Percentiles rank a stretch among this genome's conserved stretches.
These are phyloP conservation scores for Agrochola lychnidis DNA, from an alignment of 2,888 invertebrate genomes.

Conservation along the genomic window DNA sequence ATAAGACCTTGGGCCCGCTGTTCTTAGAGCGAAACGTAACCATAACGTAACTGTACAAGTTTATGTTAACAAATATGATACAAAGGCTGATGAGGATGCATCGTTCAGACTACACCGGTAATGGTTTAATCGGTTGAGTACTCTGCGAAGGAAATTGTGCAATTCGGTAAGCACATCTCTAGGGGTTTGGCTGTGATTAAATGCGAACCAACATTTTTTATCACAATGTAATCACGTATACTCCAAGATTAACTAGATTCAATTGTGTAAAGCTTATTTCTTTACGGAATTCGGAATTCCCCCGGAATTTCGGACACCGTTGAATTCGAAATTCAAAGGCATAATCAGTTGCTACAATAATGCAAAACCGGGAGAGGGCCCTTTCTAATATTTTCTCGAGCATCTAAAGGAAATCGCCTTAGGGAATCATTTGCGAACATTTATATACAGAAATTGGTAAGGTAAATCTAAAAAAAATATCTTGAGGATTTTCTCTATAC, in stretches of 20 bases:
- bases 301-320: conserved; percentile 24
- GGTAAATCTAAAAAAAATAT: conserved; percentile 27
- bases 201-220: conserved; percentile 10
- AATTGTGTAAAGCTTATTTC: conserved; percentile 23
- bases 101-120: conserved; percentile 39
- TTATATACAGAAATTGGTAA: conserved; percentile 42
- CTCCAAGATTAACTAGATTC: conserved; percentile 30
- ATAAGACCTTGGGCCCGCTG: conserved; percentile 34
- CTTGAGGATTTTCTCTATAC: conserved; percentile 8
- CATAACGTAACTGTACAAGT: conserved; percentile 38
- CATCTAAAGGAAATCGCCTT: conserved; percentile 35
- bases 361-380: conserved; percentile 34
- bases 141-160: conserved; percentile 57
- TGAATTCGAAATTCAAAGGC: conserved; percentile 43
- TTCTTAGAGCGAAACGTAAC: conserved; percentile 35
- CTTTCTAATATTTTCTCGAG: conserved; percentile 47
- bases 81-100: conserved; percentile 4
- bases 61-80: conserved; percentile 33
- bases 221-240: background rate
- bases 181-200: conserved; percentile 30
- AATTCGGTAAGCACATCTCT: conserved; percentile 43
- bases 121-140: conserved; percentile 49
- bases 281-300: conserved; percentile 25
- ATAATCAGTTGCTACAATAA: conserved; percentile 52
- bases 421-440: conserved; percentile 52